Evolutionary conservation across 2,113 vertebrate genomes (phyloP).

Genomic region (Ploceus nigricollis): DNA sequence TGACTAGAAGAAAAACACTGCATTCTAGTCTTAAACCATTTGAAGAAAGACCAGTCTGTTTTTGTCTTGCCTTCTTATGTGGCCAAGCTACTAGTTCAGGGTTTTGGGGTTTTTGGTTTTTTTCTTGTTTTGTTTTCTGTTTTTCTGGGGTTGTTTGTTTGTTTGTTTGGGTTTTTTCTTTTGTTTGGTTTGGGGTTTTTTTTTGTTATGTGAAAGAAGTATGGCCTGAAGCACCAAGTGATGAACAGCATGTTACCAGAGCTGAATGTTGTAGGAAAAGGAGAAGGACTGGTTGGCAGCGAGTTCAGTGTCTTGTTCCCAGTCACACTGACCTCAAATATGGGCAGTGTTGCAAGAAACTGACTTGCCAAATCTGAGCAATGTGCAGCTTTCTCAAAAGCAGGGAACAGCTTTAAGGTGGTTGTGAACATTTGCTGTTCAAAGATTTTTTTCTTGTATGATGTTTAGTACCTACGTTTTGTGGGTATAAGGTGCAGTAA

Average conservation of each 20-base stretch:
- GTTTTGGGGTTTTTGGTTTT: background rate
- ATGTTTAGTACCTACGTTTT: background rate
- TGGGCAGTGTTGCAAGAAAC: background rate
- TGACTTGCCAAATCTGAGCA: background rate
- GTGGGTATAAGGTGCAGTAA: background rate
- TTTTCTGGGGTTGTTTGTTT: background rate
- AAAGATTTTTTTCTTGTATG: rapidly evolving
- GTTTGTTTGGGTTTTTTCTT: background rate
- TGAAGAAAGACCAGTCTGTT: background rate
- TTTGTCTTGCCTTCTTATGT: background rate
- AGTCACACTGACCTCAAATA: background rate
- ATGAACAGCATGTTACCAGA: rapidly evolving
- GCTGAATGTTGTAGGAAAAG: background rate
- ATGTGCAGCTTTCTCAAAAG: background rate
- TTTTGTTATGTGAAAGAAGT: background rate
- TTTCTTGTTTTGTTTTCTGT: no score
- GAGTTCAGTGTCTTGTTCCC: background rate
- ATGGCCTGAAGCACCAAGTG: background rate
- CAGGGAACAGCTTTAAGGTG: background rate
- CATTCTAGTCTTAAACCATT: background rate
- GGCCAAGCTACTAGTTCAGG: background rate
- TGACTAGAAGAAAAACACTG: background rate
- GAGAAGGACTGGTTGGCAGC: background rate
- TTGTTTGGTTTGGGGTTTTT: background rate
- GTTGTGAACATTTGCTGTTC: background rate